These are phyloP conservation scores for Spea bombifrons DNA, from an alignment of 2,113 vertebrate species.

Conservation along the genomic window DNA sequence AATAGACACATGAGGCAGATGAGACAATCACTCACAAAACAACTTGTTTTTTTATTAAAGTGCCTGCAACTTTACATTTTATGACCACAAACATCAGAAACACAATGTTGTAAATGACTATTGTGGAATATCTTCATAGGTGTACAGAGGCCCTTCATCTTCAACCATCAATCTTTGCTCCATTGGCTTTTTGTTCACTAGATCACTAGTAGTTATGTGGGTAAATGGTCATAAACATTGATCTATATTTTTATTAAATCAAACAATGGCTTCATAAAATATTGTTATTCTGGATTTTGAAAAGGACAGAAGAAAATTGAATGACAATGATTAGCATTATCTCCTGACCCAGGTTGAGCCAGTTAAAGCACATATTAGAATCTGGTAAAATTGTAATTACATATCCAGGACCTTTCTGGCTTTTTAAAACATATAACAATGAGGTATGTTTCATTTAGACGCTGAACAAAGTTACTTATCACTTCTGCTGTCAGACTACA, in stretches of 20 bases:
- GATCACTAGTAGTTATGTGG: no score
- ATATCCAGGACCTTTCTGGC: slow-evolving; percentile 6
- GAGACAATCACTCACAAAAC: no score
- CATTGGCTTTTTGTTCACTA: no score
- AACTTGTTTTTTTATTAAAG: no score
- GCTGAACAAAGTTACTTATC: slow-evolving; percentile 30
- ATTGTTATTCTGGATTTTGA: slow-evolving; percentile 6
- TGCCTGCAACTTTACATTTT: no score
- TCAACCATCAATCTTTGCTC: no score
- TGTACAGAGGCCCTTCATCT: no score
- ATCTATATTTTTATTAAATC: background rate
- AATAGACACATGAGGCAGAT: no score
- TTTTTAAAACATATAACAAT: slow-evolving; percentile 28
- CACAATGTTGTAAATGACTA: no score
- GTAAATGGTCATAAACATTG: background rate
- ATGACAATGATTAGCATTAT: slow-evolving; percentile 34
- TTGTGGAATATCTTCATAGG: no score
- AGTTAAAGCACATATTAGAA: slow-evolving; percentile 23
- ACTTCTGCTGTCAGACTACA: slow-evolving; percentile 34
- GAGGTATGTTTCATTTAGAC: slow-evolving; percentile 32
- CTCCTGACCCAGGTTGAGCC: slow-evolving; percentile 27
- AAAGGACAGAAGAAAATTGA: slow-evolving; percentile 18
- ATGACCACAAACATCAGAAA: no score
- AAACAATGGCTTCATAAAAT: slow-evolving; percentile 5
- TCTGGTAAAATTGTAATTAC: slow-evolving; percentile 38